Conservation (phyloP, 2,113 vertebrate genomes). For the Vombatus ursinus region DNA sequence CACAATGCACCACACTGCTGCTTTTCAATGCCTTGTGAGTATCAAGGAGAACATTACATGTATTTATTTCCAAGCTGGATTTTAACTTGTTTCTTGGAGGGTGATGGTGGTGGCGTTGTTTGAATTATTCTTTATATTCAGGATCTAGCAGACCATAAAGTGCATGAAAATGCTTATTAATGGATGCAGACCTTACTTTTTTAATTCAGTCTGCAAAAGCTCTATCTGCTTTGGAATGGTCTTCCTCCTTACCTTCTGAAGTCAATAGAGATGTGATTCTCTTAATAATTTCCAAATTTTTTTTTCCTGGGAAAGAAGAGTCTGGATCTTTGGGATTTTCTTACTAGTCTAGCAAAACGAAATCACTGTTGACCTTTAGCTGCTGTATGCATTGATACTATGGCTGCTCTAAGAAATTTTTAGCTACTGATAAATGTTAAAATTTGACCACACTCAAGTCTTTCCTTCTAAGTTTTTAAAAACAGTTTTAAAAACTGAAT, state of each 20-base stretch:
- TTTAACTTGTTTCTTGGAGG: not conserved
- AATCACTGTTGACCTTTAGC: not conserved
- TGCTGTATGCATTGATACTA: not conserved
- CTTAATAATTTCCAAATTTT: not conserved
- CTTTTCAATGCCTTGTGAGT: not conserved
- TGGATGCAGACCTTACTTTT: not conserved
- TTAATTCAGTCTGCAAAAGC: not conserved
- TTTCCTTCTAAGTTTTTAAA: not conserved
- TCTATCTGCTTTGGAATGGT: not conserved
- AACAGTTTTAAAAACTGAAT: conserved; percentile 6
- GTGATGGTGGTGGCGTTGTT: not conserved
- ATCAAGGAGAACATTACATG: not conserved
- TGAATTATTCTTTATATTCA: not conserved
- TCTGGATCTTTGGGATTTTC: not conserved
- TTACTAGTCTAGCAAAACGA: not conserved
- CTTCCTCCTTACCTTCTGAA: not conserved
- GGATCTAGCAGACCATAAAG: not conserved
- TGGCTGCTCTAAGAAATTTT: not conserved
- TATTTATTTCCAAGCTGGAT: not conserved
- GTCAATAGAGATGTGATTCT: not conserved
- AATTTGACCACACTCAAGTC: not conserved
- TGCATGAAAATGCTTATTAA: not conserved
- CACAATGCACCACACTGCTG: not conserved
- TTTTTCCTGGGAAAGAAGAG: not conserved
- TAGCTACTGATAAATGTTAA: conserved; percentile 19